Evolutionary conservation across 2,888 invertebrate genomes (phyloP), one percentile per base, ranked within the genome.

Genomic region (Cryptus viduatorius): DNA sequence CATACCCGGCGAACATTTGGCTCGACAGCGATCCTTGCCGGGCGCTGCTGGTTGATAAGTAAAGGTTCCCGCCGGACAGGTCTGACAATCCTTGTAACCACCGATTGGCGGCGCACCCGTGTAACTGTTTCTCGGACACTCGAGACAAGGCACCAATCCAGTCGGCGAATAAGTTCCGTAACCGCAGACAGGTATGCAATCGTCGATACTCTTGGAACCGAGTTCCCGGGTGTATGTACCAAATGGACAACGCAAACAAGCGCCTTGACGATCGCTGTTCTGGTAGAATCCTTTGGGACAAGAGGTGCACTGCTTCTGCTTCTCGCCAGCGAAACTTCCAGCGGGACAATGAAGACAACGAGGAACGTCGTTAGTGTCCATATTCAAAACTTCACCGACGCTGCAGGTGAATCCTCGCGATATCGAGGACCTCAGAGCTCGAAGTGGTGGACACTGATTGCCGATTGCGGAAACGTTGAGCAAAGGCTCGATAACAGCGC

Each of bases 261-360:
- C 95, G 1, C 98, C 98, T 95, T 98, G 98, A 61, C 98, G 96
- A 84, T 98, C 97, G 90, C 97, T 96, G 91, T 98, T 98, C 94
- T 99, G 99, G 94, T 98, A 99, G 92, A 96, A 98, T 16, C 99
- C 99, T 89, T 97, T 95, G 0, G 98, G 97, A 92, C 99, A 99
- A 92, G 97, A 96, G 0, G 97, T 97, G 93, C 99, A 99, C 82
- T 96, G 95, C 91, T 98, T 97, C 94, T 98, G 98, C 90, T 98
- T 98, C 89, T 97, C 97, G 24, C 97, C 97, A 59, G 98, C 98
- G 91, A 96, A 98, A 0, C 99, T 98, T 90, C 99, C 99, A 88
- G 98, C 98, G 7, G 99, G 99, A 93, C 99, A 99, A 92, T 99
- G 98, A 85, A 99, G 95, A 95, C 99, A 99, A 94, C 98, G 95